Base-by-base conservation (phyloP, 2,888 invertebrate species). In the Halictus ligatus region DNA sequence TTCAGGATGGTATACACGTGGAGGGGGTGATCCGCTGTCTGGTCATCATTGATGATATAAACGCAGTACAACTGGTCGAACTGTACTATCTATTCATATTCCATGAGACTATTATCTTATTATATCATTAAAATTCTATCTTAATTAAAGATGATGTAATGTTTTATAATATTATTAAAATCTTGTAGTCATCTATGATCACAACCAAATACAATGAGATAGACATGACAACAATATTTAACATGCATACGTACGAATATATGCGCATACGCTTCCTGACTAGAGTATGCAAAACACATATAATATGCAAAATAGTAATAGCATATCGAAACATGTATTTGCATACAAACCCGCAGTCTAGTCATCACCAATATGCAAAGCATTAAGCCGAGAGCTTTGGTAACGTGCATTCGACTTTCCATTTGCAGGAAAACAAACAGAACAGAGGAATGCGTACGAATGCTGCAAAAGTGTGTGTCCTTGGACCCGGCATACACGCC, bases 401-500 rank as follows among this genome's bases (percentile, higher is more conserved):
- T 64, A 64, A 29, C 29, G 2, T 64, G 15, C 2, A 2, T 8
- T 7, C 18, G 3, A 4, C 40, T 69, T 69, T 69, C 21, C 21
- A 21, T 40, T 95, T 96, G 10, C 94, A 97, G 97, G 91, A 97
- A 96, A 94, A 96, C 96, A 89, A 97, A 97, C 92, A 96, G 97
- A 78, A 96, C 97, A 18, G 93, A 95, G 15, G 97, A 97, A 89
- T 96, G 97, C 0, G 96, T 97, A 69, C 95, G 95, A 88, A 97
- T 97, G 97, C 93, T 97, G 78, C 96, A 97, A 92, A 96, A 96
- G 72, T 97, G 97, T 93, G 96, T 97, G 71, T 94, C 95, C 0
- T 94, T 97, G 81, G 97, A 97, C 93, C 97, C 97, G 0, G 96
- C 96, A 78, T 97, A 97, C 93, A 96, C 97, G 0, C 97, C 97